phyloP scores from a whole-genome alignment of 1,140 invertebrate genomes.

The Samia ricini region DNA sequence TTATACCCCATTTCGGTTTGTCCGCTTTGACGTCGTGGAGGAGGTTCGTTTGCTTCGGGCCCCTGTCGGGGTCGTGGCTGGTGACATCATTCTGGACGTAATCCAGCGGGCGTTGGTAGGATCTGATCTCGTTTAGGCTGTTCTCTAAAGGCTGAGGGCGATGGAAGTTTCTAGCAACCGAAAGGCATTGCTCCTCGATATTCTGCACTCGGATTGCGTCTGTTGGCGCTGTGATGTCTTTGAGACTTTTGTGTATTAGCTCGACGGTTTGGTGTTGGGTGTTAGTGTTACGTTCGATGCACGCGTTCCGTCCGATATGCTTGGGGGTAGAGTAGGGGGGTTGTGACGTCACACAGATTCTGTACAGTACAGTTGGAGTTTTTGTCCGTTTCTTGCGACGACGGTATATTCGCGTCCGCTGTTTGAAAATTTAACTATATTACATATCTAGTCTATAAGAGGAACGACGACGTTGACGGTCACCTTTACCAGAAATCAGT shows the following conservation, averaged over 20 bases:
- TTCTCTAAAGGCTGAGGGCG: constrained; percentile 41
- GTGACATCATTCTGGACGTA: constrained; percentile 88
- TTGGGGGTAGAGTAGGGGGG: constrained; percentile 80
- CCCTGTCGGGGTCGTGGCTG: constrained; percentile 78
- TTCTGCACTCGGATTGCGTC: constrained; percentile 40
- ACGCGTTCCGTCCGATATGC: constrained; percentile 93
- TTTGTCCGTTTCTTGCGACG: constrained; percentile 44
- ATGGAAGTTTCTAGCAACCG: constrained; percentile 46
- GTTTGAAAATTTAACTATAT: background rate
- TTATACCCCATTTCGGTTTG: constrained; percentile 65
- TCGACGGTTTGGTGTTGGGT: constrained; percentile 79
- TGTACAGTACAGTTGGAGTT: constrained; percentile 54
- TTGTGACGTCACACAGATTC: constrained; percentile 49
- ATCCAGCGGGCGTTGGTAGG: constrained; percentile 81
- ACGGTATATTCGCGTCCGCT: constrained; percentile 31
- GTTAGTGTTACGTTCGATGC: constrained; percentile 90
- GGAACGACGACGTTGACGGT: too few relatives aligned
- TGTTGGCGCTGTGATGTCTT: constrained; percentile 74
- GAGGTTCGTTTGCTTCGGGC: constrained; percentile 64
- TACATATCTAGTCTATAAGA: too few relatives aligned
- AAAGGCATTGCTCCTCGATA: constrained; percentile 48
- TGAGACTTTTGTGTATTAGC: constrained; percentile 85
- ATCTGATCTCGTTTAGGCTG: constrained; percentile 56
- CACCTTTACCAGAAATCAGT: too few relatives aligned
- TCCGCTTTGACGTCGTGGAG: constrained; percentile 58